phyloP scores from a whole-genome alignment of 2,797 vertebrate genomes.

The Sebastes reedi region DNA sequence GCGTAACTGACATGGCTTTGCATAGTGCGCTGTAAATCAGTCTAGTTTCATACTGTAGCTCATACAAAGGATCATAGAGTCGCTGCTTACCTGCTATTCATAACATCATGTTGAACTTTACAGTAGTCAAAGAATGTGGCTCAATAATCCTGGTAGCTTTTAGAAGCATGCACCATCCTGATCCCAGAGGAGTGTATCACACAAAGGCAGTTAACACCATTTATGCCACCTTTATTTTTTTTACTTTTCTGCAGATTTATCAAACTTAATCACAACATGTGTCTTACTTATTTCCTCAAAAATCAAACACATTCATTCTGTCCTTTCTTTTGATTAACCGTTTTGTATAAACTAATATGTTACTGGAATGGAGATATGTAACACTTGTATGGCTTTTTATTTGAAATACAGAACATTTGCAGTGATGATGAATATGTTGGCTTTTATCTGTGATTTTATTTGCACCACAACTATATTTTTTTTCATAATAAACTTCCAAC shows the following conservation, averaged over 20 bases:
- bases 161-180: background rate
- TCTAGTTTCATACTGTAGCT: slow-evolving; percentile 4
- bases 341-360: slow-evolving; percentile 40
- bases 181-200: background rate
- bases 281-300: slow-evolving; percentile 14
- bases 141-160: background rate
- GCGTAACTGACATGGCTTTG: slow-evolving; percentile 2
- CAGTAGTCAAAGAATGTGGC: slow-evolving; percentile 7
- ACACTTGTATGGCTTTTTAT: background rate
- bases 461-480: slow-evolving; percentile 1
- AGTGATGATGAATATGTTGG: background rate
- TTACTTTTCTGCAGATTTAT: slow-evolving; percentile 34
- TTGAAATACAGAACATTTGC: slow-evolving; percentile 32
- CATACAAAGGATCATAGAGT: background rate
- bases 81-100: background rate
- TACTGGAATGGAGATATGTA: slow-evolving; percentile 29
- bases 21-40: slow-evolving; percentile 4
- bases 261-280: background rate
- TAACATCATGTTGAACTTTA: slow-evolving; percentile 10
- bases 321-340: slow-evolving; percentile 2
- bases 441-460: slow-evolving; percentile 5
- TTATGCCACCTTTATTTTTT: background rate
- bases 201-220: background rate
- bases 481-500: slow-evolving; percentile 8
- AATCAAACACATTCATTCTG: slow-evolving; percentile 13